These are phyloP conservation scores for Neostethus bicornis DNA, from an alignment of 2,797 vertebrate genomes.

Conservation along the genomic window DNA sequence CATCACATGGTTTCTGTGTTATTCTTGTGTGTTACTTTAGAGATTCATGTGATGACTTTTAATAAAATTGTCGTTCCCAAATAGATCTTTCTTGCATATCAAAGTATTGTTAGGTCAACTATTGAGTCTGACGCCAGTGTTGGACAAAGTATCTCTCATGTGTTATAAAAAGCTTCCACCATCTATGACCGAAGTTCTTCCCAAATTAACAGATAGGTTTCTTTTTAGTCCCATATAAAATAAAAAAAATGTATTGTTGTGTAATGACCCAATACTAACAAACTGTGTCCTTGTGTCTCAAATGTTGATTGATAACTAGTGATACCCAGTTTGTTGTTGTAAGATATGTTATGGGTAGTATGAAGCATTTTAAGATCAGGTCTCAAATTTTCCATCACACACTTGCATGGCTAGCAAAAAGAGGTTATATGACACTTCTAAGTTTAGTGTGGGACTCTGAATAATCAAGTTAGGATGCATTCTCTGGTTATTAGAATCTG, in stretches of 20 bases:
- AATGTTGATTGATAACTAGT: neutral
- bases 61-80: conserved; percentile 21
- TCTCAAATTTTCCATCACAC: conserved; percentile 67
- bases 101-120: conserved; percentile 34
- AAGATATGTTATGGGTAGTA: conserved; percentile 32
- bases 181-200: conserved; percentile 41
- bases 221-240: conserved; percentile 2
- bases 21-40: conserved; percentile 33
- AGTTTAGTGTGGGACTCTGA: conserved; percentile 61
- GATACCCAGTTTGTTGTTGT: conserved; percentile 40
- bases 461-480: conserved; percentile 60
- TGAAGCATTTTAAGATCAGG: conserved; percentile 46
- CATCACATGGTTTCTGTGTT: conserved; percentile 9
- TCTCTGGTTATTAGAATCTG: conserved; percentile 39
- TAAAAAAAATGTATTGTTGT: conserved; percentile 21
- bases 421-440: conserved; percentile 67
- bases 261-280: conserved; percentile 11
- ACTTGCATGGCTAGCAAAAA: conserved; percentile 43
- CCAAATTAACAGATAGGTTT: conserved; percentile 5
- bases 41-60: conserved; percentile 17
- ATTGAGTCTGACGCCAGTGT: conserved; percentile 27
- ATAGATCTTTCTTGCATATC: conserved; percentile 27
- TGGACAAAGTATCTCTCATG: conserved; percentile 21
- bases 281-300: conserved; percentile 15
- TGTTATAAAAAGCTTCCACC: conserved; percentile 29